A percentile compares a stretch with the other conserved stretches of the same genome.
Conservation (phyloP, 2,113 vertebrate genomes). For the Epinephelus moara region DNA sequence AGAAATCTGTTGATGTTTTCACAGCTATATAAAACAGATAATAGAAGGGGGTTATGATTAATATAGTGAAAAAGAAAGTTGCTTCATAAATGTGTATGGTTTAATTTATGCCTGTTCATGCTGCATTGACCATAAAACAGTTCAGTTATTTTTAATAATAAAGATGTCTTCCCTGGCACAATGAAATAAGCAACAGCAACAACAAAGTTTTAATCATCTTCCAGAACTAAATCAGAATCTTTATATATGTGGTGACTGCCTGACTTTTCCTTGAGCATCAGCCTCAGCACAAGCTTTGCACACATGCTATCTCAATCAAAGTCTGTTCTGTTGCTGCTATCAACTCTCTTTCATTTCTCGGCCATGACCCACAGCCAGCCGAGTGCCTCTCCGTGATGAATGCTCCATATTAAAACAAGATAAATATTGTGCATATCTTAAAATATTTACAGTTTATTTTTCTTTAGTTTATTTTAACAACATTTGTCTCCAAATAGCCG, state of each 20-base stretch:
- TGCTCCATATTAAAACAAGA: not conserved
- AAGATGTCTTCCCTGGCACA: no score
- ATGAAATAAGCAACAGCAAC: no score
- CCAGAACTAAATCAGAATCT: not conserved
- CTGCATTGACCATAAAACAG: no score
- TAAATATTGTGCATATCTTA: not conserved
- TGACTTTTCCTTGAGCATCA: not conserved
- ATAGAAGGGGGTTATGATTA: no score
- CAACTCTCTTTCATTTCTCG: constrained; percentile 3
- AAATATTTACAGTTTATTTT: constrained; percentile 14
- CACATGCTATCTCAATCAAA: not conserved
- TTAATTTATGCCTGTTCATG: no score
- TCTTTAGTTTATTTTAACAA: constrained; percentile 3
- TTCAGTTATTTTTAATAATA: no score
- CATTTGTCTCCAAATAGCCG: constrained; percentile 7
- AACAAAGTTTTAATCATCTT: not conserved
- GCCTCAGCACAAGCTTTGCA: not conserved
- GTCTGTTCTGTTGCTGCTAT: not conserved
- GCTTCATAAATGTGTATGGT: no score
- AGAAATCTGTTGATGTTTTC: no score
- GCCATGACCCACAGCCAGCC: not conserved
- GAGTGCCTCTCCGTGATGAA: not conserved
- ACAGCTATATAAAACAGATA: no score
- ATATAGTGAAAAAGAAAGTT: no score
- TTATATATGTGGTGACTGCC: no score